Base-by-base conservation (phyloP, 2,888 invertebrate genomes). In the Leptinotarsa juncta region DNA sequence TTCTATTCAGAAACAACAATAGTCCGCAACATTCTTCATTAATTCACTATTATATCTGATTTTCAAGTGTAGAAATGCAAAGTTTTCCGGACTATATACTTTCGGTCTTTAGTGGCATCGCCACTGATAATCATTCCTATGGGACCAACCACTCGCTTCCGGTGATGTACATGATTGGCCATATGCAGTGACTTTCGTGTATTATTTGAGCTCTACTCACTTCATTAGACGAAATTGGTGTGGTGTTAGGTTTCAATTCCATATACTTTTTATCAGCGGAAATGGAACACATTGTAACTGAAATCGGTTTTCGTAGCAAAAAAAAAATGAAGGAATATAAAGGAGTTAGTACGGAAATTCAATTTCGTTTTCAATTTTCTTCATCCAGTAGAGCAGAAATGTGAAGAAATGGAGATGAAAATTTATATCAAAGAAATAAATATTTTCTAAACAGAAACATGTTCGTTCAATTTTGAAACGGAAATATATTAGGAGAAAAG, bases 131-230 rank as follows among this genome's bases (percentile, higher is more conserved):
- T 68, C 65, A 66, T 57, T 72, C 72, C 69, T 72, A 65, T 75
- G 75, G 72, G 72, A 75, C 72, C 75, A 69, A 49, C 72, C 53
- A 75, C 75, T 70, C 71, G 72, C 66, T 76, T 76, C 78, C 76
- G 78, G 76, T 72, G 78, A 67, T 49, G 32, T 62, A 65, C 53
- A 67, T 51, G 72, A 72, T 72, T 62, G 76, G 74, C 76, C 76
- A 78, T 71, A 71, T 78, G 76, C 65, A 69, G 72, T 26, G 57
- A 67, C 62, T 69, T 69, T 69, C 16, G 48, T 57, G 53, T n/a
- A 42, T 69, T 16, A 20, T 32, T n/a, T 18, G 20, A 5, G 42
- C 10, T 3, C n/a, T 23, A 53, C 32, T 10, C 49, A 53, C 69
- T 48, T 69, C 69, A 57, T 69, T 69, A 23, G 69, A 69, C 48